Evolutionary conservation across 2,113 vertebrate genomes (phyloP).

Genomic region (Thamnaconus septentrionalis): DNA sequence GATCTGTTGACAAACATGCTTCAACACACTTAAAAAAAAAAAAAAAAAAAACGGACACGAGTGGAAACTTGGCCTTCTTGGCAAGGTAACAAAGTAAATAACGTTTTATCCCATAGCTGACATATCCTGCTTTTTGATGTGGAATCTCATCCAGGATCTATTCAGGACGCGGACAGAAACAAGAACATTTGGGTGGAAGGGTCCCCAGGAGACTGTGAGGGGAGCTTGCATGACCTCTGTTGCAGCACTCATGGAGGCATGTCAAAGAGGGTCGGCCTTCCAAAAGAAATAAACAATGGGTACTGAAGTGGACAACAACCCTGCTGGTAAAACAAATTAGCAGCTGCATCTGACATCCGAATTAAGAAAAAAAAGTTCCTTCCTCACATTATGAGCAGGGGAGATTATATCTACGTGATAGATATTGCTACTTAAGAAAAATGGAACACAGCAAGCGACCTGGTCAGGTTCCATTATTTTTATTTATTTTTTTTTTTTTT

Average conservation of each 20-base stretch:
- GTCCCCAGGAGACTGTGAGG: background rate
- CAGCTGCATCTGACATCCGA: background rate
- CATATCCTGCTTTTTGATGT: slow-evolving; percentile 21
- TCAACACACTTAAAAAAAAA: too few species aligned
- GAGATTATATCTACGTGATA: background rate
- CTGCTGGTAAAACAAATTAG: slow-evolving; percentile 1
- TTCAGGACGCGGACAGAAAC: background rate
- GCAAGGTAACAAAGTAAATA: background rate
- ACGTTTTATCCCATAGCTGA: background rate
- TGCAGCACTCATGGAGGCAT: background rate
- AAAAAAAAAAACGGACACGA: too few species aligned
- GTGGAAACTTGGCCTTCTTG: too few species aligned
- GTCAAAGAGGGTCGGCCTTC: background rate
- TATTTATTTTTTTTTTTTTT: background rate
- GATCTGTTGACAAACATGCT: too few species aligned
- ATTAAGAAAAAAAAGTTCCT: slow-evolving; percentile 36
- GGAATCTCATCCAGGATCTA: background rate
- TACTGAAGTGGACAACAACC: background rate
- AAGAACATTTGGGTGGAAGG: background rate
- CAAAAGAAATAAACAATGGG: slow-evolving; percentile 34
- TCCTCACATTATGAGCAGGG: slow-evolving; percentile 44
- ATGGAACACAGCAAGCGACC: too few species aligned
- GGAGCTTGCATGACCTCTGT: slow-evolving; percentile 2
- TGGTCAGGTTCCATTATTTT: background rate
- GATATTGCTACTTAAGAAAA: background rate